Evolutionary conservation across 1,140 invertebrate genomes (phyloP).

Genomic region (Drosophila melanica): DNA sequence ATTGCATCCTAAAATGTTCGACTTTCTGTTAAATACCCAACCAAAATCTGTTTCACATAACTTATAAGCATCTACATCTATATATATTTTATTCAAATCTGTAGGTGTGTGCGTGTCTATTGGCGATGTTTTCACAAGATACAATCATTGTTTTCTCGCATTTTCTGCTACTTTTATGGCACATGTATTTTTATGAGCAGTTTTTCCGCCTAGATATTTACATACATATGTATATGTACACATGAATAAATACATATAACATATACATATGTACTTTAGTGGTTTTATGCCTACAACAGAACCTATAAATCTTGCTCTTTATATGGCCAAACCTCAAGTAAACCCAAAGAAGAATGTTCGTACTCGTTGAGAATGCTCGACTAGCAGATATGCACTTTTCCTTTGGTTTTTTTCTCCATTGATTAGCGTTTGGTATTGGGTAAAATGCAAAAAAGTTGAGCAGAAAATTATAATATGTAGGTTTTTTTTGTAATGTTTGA

Average conservation of each 20-base stretch:
- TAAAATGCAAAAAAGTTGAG: no score
- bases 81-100: not conserved
- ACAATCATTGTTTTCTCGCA: slow-evolving; percentile 36
- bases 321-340: slow-evolving; percentile 23
- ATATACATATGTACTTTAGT: slow-evolving; percentile 33
- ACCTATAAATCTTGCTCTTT: slow-evolving; percentile 50
- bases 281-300: slow-evolving; percentile 32
- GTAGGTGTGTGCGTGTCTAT: not conserved
- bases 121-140: slow-evolving; percentile 10
- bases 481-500: no score
- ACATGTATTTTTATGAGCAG: slow-evolving; percentile 28
- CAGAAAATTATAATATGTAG: no score
- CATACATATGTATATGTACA: not conserved
- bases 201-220: not conserved
- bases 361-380: not conserved
- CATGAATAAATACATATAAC: slow-evolving; percentile 22
- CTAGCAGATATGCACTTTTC: not conserved
- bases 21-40: no score
- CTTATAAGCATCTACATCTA: slow-evolving; percentile 3
- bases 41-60: not conserved
- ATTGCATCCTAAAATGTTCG: no score
- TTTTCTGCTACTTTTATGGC: slow-evolving; percentile 30
- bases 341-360: slow-evolving; percentile 1
- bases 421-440: no score
- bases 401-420: not conserved